A percentile compares a stretch with the other conserved stretches of the same genome.
Evolutionary conservation across 2,888 invertebrate species (phyloP).

Genomic region (Tupiocoris notatus): DNA sequence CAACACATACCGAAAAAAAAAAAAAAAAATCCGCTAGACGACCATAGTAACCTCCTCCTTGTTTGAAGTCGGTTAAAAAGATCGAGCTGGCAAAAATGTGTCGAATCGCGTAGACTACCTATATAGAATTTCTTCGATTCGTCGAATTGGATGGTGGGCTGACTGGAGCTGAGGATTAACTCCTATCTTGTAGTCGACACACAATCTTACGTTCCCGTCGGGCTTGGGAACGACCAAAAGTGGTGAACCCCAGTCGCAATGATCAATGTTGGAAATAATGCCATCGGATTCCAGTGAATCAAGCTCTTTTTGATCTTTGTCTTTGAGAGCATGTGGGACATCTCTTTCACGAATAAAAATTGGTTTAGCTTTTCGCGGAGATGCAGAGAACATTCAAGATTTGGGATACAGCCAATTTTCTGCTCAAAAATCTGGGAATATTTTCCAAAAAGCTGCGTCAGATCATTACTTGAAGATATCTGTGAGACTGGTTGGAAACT

Average conservation of each 20-base stretch:
- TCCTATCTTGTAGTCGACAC: slow-evolving; percentile 33
- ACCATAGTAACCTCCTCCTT: no score
- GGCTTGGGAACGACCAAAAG: slow-evolving; percentile 7
- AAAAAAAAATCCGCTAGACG: no score
- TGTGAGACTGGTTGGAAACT: no score
- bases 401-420: no score
- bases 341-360: slow-evolving; percentile 45
- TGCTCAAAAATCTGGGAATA: slow-evolving; percentile 3
- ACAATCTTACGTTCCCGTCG: slow-evolving; percentile 38
- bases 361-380: slow-evolving; percentile 49
- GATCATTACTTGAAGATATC: no score
- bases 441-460: no score
- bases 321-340: slow-evolving; percentile 39
- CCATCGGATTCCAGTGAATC: slow-evolving; percentile 38
- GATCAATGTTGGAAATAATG: slow-evolving; percentile 34
- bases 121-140: slow-evolving; percentile 26
- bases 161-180: slow-evolving; percentile 48
- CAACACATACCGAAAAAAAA: no score
- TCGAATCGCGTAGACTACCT: slow-evolving; percentile 40
- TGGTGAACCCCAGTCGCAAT: slow-evolving; percentile 45
- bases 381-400: background rate
- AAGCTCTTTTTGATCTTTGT: slow-evolving; percentile 33
- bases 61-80: no score
- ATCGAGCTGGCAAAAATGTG: slow-evolving; percentile 45
- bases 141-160: slow-evolving; percentile 47